Percentiles rank a stretch among this genome's conserved stretches.
Conservation (phyloP, 2,113 vertebrate species). For the Sphaerodactylus townsendi region DNA sequence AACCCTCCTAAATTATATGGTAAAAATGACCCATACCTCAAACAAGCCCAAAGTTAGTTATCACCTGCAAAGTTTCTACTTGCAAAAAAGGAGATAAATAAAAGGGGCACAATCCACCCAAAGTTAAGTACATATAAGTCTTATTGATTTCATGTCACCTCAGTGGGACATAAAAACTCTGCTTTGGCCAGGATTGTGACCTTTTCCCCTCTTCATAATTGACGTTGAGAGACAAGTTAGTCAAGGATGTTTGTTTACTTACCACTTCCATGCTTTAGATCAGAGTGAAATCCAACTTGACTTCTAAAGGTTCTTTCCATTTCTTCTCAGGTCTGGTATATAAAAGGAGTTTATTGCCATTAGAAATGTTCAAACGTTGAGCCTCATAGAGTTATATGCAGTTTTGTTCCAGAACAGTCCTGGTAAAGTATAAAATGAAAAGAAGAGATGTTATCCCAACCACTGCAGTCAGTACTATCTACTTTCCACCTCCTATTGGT, state of each 20-base stretch:
- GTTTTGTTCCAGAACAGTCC: not conserved
- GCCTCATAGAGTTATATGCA: constrained; percentile 69
- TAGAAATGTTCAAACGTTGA: constrained; percentile 57
- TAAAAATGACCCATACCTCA: too few relatives aligned
- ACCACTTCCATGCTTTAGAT: constrained; percentile 74
- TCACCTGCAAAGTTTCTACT: too few relatives aligned
- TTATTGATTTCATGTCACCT: too few relatives aligned
- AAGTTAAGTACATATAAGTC: too few relatives aligned
- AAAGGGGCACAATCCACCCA: too few relatives aligned
- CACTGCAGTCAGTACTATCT: too few relatives aligned
- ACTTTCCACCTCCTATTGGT: not conserved
- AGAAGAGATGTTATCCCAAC: too few relatives aligned
- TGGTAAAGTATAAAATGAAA: not conserved
- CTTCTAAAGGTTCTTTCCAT: constrained; percentile 43
- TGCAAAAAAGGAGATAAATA: too few relatives aligned
- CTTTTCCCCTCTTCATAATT: not conserved
- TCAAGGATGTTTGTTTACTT: constrained; percentile 16
- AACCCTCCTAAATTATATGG: too few relatives aligned
- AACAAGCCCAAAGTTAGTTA: too few relatives aligned
- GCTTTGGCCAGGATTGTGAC: too few relatives aligned
- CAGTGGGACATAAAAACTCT: too few relatives aligned
- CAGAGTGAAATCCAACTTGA: constrained; percentile 61
- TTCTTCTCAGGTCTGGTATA: constrained; percentile 35
- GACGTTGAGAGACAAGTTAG: not conserved
- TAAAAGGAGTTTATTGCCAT: not conserved